These are phyloP conservation scores for Pipa parva DNA, from an alignment of 2,113 vertebrate genomes.

Conservation along the genomic window DNA sequence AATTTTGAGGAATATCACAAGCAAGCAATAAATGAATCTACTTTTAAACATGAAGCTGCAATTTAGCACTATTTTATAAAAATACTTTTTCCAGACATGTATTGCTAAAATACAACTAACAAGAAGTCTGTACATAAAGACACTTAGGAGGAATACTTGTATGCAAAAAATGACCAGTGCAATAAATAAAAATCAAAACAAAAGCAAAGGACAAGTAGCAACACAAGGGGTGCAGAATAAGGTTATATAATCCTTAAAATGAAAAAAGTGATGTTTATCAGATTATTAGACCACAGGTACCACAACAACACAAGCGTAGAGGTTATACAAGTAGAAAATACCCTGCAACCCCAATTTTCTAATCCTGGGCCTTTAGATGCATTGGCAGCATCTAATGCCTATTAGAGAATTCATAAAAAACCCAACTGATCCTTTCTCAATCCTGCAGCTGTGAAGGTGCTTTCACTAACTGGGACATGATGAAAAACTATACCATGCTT, in stretches of 20 bases:
- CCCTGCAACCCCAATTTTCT: not conserved
- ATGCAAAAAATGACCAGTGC: too few relatives aligned
- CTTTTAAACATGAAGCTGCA: too few relatives aligned
- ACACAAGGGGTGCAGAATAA: not conserved
- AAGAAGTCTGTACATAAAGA: too few relatives aligned
- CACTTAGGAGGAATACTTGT: too few relatives aligned
- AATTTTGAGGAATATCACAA: too few relatives aligned
- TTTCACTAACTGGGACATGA: constrained; percentile 34
- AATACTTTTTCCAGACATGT: too few relatives aligned
- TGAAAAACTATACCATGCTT: constrained; percentile 28
- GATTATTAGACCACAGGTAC: not conserved
- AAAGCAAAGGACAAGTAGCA: not conserved
- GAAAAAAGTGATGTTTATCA: not conserved
- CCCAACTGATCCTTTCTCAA: constrained; percentile 30
- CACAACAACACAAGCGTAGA: not conserved
- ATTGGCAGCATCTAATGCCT: constrained; percentile 2
- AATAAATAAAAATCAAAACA: too few relatives aligned
- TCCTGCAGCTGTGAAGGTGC: constrained; percentile 38
- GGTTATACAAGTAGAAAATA: constrained; percentile 18
- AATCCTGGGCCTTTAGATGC: constrained; percentile 9
- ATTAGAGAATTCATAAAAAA: constrained; percentile 18
- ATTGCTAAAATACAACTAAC: too few relatives aligned
- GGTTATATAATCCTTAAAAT: not conserved
- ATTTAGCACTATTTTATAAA: too few relatives aligned
- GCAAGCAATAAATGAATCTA: too few relatives aligned